phyloP scores from a whole-genome alignment of 2,888 invertebrate genomes.

The Dasysyrphus tricinctus region DNA sequence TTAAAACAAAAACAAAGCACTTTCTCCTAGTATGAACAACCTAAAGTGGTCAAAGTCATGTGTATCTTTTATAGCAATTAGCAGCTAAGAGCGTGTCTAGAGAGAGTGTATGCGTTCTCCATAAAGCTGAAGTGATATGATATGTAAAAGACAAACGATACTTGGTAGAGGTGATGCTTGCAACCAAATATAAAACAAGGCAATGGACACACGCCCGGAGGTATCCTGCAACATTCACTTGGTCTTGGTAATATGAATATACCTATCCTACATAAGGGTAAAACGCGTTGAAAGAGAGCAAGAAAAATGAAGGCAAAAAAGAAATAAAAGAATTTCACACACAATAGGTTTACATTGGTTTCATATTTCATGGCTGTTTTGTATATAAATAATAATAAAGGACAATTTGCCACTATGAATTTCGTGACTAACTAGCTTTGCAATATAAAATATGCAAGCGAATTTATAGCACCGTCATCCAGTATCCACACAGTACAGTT shows the following conservation, averaged over 20 bases:
- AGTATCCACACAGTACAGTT: neutral
- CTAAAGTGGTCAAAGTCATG: conserved; percentile 30
- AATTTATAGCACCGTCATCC: conserved; percentile 28
- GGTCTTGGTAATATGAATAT: neutral
- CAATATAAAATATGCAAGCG: conserved; percentile 46
- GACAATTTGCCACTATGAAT: conserved; percentile 41
- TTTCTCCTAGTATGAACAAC: conserved; percentile 10
- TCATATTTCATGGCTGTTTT: conserved; percentile 38
- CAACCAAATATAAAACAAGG: conserved; percentile 49
- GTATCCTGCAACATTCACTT: conserved; percentile 41
- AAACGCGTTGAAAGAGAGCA: conserved; percentile 25
- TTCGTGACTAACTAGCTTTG: conserved; percentile 36
- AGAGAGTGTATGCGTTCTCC: conserved; percentile 30
- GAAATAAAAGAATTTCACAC: conserved; percentile 4
- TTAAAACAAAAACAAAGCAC: conserved; percentile 23
- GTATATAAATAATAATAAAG: conserved; percentile 50
- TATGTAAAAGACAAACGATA: conserved; percentile 50
- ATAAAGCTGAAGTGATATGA: conserved; percentile 35
- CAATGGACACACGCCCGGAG: conserved; percentile 47
- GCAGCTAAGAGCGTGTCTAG: conserved; percentile 34
- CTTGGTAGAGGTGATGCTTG: conserved; percentile 31
- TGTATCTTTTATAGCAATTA: conserved; percentile 46
- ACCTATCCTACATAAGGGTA: conserved; percentile 12
- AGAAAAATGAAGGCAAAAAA: conserved; percentile 13
- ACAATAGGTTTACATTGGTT: conserved; percentile 43